Evolutionary conservation across 1,140 invertebrate genomes (phyloP), one percentile per base, ranked within the genome.

Genomic region (Drosophila bocki): DNA sequence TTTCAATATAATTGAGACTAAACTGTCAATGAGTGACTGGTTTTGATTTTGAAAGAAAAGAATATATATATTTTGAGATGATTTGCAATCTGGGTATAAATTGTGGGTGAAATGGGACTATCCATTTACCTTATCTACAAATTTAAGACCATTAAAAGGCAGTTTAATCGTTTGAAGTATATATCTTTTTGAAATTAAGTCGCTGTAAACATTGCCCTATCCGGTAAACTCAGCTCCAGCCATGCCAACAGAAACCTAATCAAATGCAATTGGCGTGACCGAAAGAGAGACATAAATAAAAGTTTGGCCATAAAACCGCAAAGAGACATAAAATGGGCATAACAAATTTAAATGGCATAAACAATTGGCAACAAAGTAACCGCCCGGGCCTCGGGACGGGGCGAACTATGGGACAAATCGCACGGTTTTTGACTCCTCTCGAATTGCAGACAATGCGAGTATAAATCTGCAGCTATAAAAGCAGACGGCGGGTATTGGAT

Each of bases 311-410:
- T 83, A 77, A 84, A 83, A 75, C 50, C 57, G 17, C 63, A 61
- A 35, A 70, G 70, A 72, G 67, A 72, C 70, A 72, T 60, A 65
- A 57, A 70, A 56, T 59, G 51, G 51, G 62, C 76, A 80, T 76
- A 59, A 71, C 65, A 78, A 78, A 78, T 78, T 78, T 78, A 78
- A 78, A 71, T 71, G 65, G 65, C 75, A 78, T 59, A 78, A 71
- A 78, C 76, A 84, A 83, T 83, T 77, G 81, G 41, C 65, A 83
- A 79, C 72, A 60, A 71, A 77, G 48, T 72, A 41, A 26, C 12
- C n/a, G 11, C 32, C 53, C 45, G 1, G 4, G 33, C n/a, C 13
- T 1, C 32, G 29, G 47, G 17, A 11, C 15, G 11, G 12, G 45
- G 57, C 72, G 15, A 69, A 78, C 74, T 78, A 78, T 35, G n/a